Evolutionary conservation across 2,888 invertebrate species (phyloP).

Genomic region (Heliconius erato): DNA sequence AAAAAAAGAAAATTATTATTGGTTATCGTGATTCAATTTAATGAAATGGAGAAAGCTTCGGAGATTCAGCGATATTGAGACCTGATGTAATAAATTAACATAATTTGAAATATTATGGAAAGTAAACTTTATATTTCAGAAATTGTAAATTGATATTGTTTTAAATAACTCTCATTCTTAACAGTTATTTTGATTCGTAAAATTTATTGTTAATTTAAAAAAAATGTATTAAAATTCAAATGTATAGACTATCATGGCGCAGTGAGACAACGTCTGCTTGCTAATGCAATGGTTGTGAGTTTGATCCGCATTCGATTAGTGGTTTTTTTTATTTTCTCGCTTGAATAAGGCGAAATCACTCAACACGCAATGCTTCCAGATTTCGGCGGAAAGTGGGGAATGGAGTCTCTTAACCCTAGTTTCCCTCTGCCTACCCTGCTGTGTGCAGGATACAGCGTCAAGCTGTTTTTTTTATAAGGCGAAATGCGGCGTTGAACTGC

Average conservation of each 20-base stretch:
- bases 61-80: conserved; percentile 22
- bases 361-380: too few species aligned
- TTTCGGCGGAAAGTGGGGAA: too few species aligned
- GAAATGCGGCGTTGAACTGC: too few species aligned
- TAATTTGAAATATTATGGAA: conserved; percentile 18
- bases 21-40: conserved; percentile 15
- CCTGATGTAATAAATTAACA: conserved; percentile 24
- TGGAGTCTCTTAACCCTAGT: too few species aligned
- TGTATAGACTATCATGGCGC: not conserved
- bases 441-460: too few species aligned
- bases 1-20: conserved; percentile 5
- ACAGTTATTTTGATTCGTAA: not conserved
- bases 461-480: not conserved
- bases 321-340: not conserved
- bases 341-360: not conserved
- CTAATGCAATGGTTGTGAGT: not conserved
- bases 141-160: conserved; percentile 7
- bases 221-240: not conserved
- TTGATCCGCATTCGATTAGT: not conserved
- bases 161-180: not conserved
- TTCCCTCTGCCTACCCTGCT: too few species aligned
- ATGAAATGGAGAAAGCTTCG: conserved; percentile 17
- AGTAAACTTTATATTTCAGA: conserved; percentile 1
- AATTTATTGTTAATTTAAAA: not conserved
- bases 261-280: not conserved